Conservation (phyloP, 2,113 vertebrate genomes). For the human (Homo sapiens) region GRCh38 chr22:19596501-19597000, state of each 20-base stretch:
- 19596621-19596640: no score
- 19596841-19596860: not conserved
- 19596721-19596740: not conserved
- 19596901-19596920: no score
- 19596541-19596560: no score
- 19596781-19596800: no score
- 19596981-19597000: not conserved
- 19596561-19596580: no score
- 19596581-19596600: no score
- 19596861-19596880: not conserved
- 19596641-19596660: no score
- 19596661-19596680: not conserved
- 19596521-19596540: no score
- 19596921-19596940: not conserved
- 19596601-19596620: no score
- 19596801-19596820: not conserved
- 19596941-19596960: not conserved
- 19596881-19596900: not conserved
- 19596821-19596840: not conserved
- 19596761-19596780: not conserved
- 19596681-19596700: not conserved
- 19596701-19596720: not conserved
- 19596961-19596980: rapidly evolving
- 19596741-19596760: not conserved
- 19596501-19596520: no score